These are phyloP conservation scores for Nephrotoma flavescens DNA, from an alignment of 2,888 invertebrate genomes.

Conservation along the genomic window DNA sequence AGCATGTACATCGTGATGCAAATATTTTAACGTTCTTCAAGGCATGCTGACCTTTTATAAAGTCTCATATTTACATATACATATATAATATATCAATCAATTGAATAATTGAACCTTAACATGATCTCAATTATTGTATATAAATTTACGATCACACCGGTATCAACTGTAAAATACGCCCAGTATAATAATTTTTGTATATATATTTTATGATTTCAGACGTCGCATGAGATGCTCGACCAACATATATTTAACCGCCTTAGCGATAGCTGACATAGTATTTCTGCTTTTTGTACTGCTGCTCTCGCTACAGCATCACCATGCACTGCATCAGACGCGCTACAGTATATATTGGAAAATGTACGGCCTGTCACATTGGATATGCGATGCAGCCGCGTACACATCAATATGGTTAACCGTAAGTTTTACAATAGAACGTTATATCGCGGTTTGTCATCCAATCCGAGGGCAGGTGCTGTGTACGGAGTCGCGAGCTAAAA, in stretches of 20 bases:
- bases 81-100: too few species aligned
- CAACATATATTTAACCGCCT: constrained; percentile 55
- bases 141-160: too few species aligned
- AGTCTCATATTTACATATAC: too few species aligned
- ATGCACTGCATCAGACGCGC: constrained; percentile 36
- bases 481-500: constrained; percentile 52
- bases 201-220: constrained; percentile 22
- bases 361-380: constrained; percentile 43
- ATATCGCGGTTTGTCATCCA: constrained; percentile 61
- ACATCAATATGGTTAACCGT: constrained; percentile 62
- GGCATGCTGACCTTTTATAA: too few species aligned
- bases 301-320: constrained; percentile 45
- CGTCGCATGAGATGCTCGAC: constrained; percentile 60
- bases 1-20: too few species aligned
- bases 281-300: constrained; percentile 50
- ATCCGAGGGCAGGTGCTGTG: constrained; percentile 52
- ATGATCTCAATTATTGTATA: too few species aligned
- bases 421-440: constrained; percentile 60
- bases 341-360: constrained; percentile 43
- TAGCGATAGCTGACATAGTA: constrained; percentile 55
- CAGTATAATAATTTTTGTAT: not conserved
- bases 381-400: constrained; percentile 51
- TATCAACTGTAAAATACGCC: too few species aligned
- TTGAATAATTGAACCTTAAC: too few species aligned
- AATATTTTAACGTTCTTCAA: too few species aligned